phyloP scores from a whole-genome alignment of 2,888 invertebrate species.

The Galeruca laticollis region DNA sequence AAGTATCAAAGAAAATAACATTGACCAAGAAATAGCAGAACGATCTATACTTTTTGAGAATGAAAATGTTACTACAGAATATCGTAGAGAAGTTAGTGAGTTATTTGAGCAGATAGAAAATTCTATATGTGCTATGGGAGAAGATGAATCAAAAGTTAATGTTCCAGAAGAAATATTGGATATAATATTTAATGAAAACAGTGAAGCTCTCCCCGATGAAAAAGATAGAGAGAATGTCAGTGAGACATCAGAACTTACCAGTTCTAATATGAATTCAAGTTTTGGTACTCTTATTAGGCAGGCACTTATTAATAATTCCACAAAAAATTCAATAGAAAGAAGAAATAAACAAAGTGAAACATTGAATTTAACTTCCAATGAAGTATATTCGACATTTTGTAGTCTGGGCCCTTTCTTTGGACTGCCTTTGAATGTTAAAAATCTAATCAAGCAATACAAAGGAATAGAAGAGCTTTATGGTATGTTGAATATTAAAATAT shows the following conservation, averaged over 20 bases:
- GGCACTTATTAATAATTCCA: conserved; percentile 59
- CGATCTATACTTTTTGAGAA: conserved; percentile 49
- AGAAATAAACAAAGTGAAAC: conserved; percentile 34
- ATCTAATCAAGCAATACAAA: conserved; percentile 79
- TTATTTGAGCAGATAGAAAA: conserved; percentile 69
- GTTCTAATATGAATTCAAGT: conserved; percentile 50
- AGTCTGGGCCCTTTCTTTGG: conserved; percentile 79
- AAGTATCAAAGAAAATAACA: conserved; percentile 23
- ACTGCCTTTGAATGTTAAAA: conserved; percentile 77
- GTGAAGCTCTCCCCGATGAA: conserved; percentile 50
- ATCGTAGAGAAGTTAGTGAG: conserved; percentile 64
- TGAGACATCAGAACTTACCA: not conserved
- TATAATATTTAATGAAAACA: conserved; percentile 53
- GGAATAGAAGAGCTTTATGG: conserved; percentile 87
- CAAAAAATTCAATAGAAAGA: conserved; percentile 47
- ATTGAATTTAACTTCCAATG: conserved; percentile 44
- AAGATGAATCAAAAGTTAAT: conserved; percentile 42
- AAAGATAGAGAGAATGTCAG: conserved; percentile 28
- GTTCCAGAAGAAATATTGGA: conserved; percentile 54
- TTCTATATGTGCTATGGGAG: conserved; percentile 67
- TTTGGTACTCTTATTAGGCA: conserved; percentile 58
- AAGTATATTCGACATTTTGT: conserved; percentile 42
- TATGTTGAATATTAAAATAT: conserved; percentile 62
- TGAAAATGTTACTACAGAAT: conserved; percentile 48
- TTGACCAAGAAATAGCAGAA: conserved; percentile 44